phyloP scores from a whole-genome alignment of 2,888 invertebrate genomes.

The Antitype chi region DNA sequence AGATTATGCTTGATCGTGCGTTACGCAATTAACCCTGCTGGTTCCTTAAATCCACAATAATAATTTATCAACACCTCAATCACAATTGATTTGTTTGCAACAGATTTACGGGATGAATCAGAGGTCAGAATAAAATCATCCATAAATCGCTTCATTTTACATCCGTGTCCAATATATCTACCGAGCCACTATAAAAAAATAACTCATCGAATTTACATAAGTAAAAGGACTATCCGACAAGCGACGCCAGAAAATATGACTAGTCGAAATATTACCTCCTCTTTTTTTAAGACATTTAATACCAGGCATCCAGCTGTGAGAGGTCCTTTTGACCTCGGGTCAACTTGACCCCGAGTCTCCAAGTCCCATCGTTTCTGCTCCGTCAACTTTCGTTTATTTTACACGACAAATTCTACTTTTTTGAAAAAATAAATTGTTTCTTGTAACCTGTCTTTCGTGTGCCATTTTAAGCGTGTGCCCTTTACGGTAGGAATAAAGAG shows the following conservation, averaged over 20 bases:
- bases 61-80: not conserved
- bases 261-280: constrained; percentile 28
- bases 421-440: constrained; percentile 25
- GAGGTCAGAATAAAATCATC: not conserved
- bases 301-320: constrained; percentile 56
- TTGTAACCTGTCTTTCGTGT: constrained; percentile 25
- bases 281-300: constrained; percentile 49
- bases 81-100: not conserved
- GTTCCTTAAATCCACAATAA: not conserved
- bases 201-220: constrained; percentile 37
- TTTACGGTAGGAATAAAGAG: constrained; percentile 3
- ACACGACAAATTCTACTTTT: constrained; percentile 16
- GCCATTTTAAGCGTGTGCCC: constrained; percentile 40
- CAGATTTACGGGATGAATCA: not conserved
- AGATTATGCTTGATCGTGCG: too few species aligned
- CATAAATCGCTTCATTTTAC: constrained; percentile 12
- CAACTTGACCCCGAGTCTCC: constrained; percentile 44
- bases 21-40: too few species aligned
- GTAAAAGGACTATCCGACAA: constrained; percentile 16
- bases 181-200: constrained; percentile 12
- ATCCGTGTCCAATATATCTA: constrained; percentile 11
- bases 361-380: constrained; percentile 28
- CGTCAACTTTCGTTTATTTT: constrained; percentile 54
- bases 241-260: constrained; percentile 17
- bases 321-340: constrained; percentile 58